Percentiles rank a stretch among this genome's conserved stretches.
phyloP scores from a whole-genome alignment of 2,888 invertebrate genomes.

The Conops quadrifasciatus region DNA sequence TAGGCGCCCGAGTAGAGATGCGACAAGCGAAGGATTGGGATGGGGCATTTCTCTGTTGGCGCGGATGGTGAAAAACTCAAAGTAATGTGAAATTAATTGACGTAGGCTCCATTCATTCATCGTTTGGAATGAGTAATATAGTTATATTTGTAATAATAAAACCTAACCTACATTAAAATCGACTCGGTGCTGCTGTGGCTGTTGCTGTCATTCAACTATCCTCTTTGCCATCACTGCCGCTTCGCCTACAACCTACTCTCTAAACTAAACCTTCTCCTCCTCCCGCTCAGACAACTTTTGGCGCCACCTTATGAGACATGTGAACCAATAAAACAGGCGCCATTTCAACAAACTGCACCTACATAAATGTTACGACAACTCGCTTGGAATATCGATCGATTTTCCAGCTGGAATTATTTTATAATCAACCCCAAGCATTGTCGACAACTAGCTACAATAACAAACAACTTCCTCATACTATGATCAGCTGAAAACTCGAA shows the following conservation, averaged over 20 bases:
- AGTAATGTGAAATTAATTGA: conserved; percentile 16
- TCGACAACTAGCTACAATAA: not conserved
- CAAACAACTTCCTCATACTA: not conserved
- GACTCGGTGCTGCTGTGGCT: not conserved
- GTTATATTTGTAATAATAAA: not conserved
- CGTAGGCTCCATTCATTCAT: conserved; percentile 10
- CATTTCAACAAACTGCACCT: not conserved
- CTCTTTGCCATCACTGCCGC: not conserved
- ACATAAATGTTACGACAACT: not conserved
- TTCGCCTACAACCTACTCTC: not conserved
- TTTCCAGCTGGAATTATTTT: conserved; percentile 31
- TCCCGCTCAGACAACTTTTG: not conserved
- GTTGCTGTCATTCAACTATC: not conserved
- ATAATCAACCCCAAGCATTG: not conserved
- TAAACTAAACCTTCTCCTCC: not conserved
- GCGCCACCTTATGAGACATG: conserved; percentile 14
- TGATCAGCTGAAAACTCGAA: too few relatives aligned
- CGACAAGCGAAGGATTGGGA: too few relatives aligned
- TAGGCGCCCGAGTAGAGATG: not conserved
- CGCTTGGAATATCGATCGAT: conserved; percentile 22
- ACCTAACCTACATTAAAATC: conserved; percentile 34
- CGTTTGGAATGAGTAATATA: too few relatives aligned
- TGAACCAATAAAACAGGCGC: conserved; percentile 20
- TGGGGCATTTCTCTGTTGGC: not conserved
- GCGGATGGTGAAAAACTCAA: not conserved